These are phyloP conservation scores for Andrena fulva DNA, from an alignment of 2,888 invertebrate genomes.

Conservation along the genomic window DNA sequence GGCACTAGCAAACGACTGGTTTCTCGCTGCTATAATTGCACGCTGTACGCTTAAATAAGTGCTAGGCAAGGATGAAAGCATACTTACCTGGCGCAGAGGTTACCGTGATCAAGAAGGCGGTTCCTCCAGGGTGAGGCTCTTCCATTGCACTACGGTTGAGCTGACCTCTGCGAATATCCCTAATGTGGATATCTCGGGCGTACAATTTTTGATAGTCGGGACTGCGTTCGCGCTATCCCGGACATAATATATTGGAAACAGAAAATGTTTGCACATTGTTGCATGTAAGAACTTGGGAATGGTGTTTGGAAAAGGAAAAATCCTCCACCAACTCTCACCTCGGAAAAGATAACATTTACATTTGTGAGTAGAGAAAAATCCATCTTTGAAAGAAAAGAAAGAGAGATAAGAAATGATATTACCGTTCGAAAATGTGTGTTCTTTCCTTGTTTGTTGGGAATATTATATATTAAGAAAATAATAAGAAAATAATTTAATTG, in stretches of 20 bases:
- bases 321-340: too few species aligned
- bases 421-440: too few species aligned
- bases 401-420: too few species aligned
- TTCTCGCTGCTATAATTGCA: constrained; percentile 23
- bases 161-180: constrained; percentile 86
- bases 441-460: too few species aligned
- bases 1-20: constrained; percentile 20
- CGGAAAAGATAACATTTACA: too few species aligned
- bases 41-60: not conserved
- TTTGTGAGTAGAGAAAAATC: too few species aligned
- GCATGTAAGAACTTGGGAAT: too few species aligned
- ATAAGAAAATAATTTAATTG: too few species aligned
- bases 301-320: too few species aligned
- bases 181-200: constrained; percentile 84
- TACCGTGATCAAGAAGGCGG: constrained; percentile 85
- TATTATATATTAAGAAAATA: too few species aligned
- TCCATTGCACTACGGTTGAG: constrained; percentile 86
- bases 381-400: too few species aligned
- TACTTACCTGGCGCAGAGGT: constrained; percentile 87
- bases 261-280: not conserved
- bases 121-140: constrained; percentile 85
- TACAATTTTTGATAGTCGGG: constrained; percentile 80
- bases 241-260: constrained; percentile 63
- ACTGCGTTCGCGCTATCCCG: constrained; percentile 83
- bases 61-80: constrained; percentile 63